Percentiles rank a stretch among this genome's conserved stretches.
Evolutionary conservation across 30 jellyfish, hydroid and myxozoan genomes (phyloP).

Genomic region (Rhopilema esculentum): DNA sequence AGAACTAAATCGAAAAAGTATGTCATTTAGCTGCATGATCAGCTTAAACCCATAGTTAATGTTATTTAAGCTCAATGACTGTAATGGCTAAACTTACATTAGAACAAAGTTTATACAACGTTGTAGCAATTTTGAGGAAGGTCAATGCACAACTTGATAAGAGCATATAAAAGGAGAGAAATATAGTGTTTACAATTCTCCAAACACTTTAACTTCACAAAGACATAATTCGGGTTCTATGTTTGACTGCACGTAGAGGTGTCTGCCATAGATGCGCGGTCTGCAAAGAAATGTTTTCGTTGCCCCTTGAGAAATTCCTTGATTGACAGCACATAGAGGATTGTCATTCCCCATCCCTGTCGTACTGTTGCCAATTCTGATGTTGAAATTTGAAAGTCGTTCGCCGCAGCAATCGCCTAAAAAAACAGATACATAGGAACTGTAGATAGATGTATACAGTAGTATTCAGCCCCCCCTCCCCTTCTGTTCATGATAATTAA

Average conservation of each 20-base stretch:
- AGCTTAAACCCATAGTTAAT: too few relatives aligned
- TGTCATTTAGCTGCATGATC: too few relatives aligned
- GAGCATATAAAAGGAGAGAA: too few relatives aligned
- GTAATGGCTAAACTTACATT: too few relatives aligned
- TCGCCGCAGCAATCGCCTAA: conserved; percentile 32
- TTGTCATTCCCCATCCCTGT: conserved; percentile 19
- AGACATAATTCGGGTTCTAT: not conserved
- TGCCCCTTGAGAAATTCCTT: conserved; percentile 16
- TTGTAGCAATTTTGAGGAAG: too few relatives aligned
- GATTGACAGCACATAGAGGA: conserved; percentile 4
- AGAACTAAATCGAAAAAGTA: too few relatives aligned
- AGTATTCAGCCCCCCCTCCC: too few relatives aligned
- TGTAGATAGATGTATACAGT: too few relatives aligned
- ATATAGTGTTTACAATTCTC: not conserved
- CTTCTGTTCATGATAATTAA: too few relatives aligned
- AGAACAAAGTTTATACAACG: too few relatives aligned
- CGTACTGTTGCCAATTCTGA: conserved; percentile 24
- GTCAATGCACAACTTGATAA: too few relatives aligned
- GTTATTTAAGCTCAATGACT: too few relatives aligned
- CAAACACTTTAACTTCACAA: conserved; percentile 34
- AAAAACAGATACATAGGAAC: not conserved
- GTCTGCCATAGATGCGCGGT: conserved; percentile 26
- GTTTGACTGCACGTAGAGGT: conserved; percentile 16
- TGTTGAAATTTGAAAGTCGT: conserved; percentile 18
- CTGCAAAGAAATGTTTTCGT: conserved; percentile 6